Evolutionary conservation across 2,888 invertebrate species (phyloP), one percentile per base, ranked within the genome.

Genomic region (Petrolisthes manimaculis): DNA sequence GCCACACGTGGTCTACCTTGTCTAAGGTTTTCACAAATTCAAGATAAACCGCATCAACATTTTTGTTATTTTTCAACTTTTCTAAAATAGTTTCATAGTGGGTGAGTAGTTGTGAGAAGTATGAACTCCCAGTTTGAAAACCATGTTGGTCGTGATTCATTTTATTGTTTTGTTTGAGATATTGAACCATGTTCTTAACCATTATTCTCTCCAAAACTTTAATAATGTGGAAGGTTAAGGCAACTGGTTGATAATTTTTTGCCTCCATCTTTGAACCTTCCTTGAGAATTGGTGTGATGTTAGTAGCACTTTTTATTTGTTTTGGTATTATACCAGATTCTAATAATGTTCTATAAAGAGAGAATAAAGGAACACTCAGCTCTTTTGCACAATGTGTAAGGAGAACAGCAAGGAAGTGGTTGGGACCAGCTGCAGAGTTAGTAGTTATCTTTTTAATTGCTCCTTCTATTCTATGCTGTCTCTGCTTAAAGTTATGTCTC

Each of bases 191-290:
- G 69, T 83, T 24, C 4, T 67, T 53, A 8, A 61, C 67, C 5
- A 83, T 82, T 82, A 82, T 61, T 61, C 67, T 82, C 67, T 82
- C 82, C 21, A 82, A 61, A 12, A 82, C 67, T 37, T 82, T 82
- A 21, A 82, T 55, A 61, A 82, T 67, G 54, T 61, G 61, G 37
- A 61, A 82, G 24, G 83, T 83, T 53, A 69, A 69, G 51, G 67
- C 51, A 51, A 83, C 69, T 83, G 69, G 83, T 69, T 69, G 18
- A 56, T 83, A 83, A n/a, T 83, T 83, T 61, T 37, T 69, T 51
- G 69, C 53, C 14, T 83, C 83, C 4, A 37, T 18, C 18, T 18
- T 83, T 37, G 69, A 83, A 24, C 69, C 83, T 37, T 69, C 51
- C 69, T 69, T 69, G 51, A 67, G 24, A 8, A 69, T 67, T 37